Evolutionary conservation across 1,140 invertebrate species (phyloP), one percentile per base, ranked within the genome.

Genomic region (Spodoptera frugiperda): DNA sequence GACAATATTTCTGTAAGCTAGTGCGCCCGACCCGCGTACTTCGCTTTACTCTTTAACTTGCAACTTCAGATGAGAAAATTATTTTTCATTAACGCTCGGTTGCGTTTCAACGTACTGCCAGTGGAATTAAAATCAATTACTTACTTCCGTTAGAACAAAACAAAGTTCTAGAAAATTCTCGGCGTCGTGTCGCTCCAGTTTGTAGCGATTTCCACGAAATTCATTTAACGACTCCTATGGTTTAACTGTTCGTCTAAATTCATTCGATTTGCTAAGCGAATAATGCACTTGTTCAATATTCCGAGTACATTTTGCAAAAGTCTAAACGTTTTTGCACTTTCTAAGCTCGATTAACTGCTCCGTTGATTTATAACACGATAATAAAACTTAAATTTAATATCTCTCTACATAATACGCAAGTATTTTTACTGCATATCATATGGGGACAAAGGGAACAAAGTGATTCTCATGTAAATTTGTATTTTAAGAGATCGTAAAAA

Each of bases 111-210:
- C 85, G 84, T 87, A 87, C 86, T 87, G 85, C 89, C 78, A 81
- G 82, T 74, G 78, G 84, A 90, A 91, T 91, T 90, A 89, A 89
- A 91, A 90, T 90, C 90, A 89, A 91, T 91, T 91, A 89, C 88
- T 85, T 87, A 89, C 87, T 85, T 87, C 85, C 84, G 80, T 84
- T 81, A 79, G 81, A 83, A 87, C 81, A 83, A 82, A 82, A 88
- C 82, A 87, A 90, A 90, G 85, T 90, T 88, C 63, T 78, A 74
- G 81, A 81, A 86, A 86, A 86, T 87, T 87, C 77, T 72, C 77
- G 67, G 74, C 75, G 78, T 79, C 81, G 70, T 67, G 78, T 78
- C 81, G 70, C 67, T 78, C 51, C 59, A 71, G 72, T 77, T 76
- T 74, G 75, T 81, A 78, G 53, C 76, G 65, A 72, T 72, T 72